Base-by-base conservation (phyloP, 2,888 invertebrate genomes). In the Melanchra persicariae region DNA sequence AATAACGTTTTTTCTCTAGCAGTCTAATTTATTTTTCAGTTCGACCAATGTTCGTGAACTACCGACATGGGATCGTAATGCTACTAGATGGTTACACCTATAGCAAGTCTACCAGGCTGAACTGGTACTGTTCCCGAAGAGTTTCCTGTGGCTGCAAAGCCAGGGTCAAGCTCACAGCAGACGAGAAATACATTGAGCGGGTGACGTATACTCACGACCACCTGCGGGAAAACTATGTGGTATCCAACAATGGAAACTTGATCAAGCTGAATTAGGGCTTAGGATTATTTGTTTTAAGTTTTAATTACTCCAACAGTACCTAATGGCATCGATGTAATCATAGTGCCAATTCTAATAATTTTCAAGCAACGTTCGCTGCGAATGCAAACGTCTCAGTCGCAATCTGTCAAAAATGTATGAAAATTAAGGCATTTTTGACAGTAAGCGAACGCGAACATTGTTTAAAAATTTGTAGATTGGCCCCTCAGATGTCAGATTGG, bases 41-140 rank as follows among this genome's bases (percentile, higher is more conserved):
- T 17, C 55, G 69, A 26, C 81, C 82, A 59, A 72, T 61, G 30
- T 82, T 81, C 37, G 74, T 82, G 15, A 74, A 78, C 52, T 73
- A 81, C 54, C 58, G 81, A n/a, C 78, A 83, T 30, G 85, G 86
- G 8, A 52, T 79, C 30, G 74, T 87, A 6, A 68, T 89, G 62
- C 70, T 88, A 5, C 63, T 78, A 17, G 78, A 88, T 37, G 86
- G 87, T 1, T 88, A 66, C 47, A 89, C 87, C 1, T 89, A 86
- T 64, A 87, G 78, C 60, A 82, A 75, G 30, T 82, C 83, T 0
- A 74, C 64, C 3, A 79, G 65, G 34, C 43, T 68, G 15, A 80
- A 81, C 70, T 89, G 84, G 82, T 85, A 88, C 54, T 89, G 89
- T 54, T 87, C 87, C 1, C 77, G 83, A 7, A 81, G 85, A 10